Evolutionary conservation across 2,797 vertebrate species (phyloP).

Genomic region (Apogon talboti): DNA sequence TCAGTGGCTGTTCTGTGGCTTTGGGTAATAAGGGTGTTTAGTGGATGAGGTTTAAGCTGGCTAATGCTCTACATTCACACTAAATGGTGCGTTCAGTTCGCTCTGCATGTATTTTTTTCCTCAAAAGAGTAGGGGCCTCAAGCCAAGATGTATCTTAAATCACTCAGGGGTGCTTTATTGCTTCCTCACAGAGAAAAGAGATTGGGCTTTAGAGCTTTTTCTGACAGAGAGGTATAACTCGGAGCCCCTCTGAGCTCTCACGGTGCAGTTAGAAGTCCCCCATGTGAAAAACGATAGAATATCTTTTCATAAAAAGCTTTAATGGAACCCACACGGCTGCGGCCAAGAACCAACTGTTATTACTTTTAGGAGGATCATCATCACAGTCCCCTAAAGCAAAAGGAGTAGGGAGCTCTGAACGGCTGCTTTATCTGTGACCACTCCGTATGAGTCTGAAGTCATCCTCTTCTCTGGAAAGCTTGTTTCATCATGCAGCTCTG

Average conservation of each 20-base stretch:
- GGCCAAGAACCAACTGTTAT: slow-evolving; percentile 60
- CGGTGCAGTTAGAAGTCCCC: slow-evolving; percentile 49
- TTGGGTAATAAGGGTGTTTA: slow-evolving; percentile 58
- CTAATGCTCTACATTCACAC: slow-evolving; percentile 54
- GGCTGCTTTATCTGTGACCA: slow-evolving; percentile 60
- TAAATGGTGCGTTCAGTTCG: slow-evolving; percentile 42
- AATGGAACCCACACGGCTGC: slow-evolving; percentile 62
- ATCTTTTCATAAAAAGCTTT: slow-evolving; percentile 74
- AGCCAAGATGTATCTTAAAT: slow-evolving; percentile 69
- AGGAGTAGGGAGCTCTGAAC: slow-evolving; percentile 36
- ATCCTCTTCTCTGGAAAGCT: slow-evolving; percentile 45
- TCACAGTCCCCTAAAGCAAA: slow-evolving; percentile 51
- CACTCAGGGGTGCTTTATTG: slow-evolving; percentile 66
- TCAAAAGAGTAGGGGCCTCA: slow-evolving; percentile 60
- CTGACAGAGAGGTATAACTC: slow-evolving; percentile 65
- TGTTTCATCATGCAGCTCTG: slow-evolving; percentile 37
- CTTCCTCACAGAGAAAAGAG: slow-evolving; percentile 74
- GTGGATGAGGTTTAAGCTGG: slow-evolving; percentile 42
- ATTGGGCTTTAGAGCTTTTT: slow-evolving; percentile 60
- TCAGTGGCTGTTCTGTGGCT: slow-evolving; percentile 50
- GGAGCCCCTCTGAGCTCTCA: slow-evolving; percentile 43
- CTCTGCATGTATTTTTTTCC: slow-evolving; percentile 48
- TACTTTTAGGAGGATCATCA: slow-evolving; percentile 48
- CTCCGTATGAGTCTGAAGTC: slow-evolving; percentile 43
- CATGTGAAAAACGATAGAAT: slow-evolving; percentile 64